A percentile compares a stretch with the other conserved stretches of the same genome.
Conservation (phyloP, 2,888 invertebrate genomes). For the Drosophila aldrichi region DNA sequence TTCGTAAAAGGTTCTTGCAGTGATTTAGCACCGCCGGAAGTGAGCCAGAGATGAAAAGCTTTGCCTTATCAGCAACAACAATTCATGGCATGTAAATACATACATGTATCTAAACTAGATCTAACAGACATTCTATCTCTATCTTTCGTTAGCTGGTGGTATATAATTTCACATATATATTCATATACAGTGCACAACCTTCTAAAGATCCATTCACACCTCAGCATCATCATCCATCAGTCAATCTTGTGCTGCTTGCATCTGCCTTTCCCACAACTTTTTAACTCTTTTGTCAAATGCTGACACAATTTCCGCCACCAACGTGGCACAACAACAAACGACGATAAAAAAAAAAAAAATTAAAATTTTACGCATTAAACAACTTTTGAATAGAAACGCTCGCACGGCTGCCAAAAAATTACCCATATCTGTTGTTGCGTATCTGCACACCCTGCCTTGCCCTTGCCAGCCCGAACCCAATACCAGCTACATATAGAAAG, state of each 20-base stretch:
- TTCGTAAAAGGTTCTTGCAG: constrained; percentile 13
- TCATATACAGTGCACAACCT: too few species aligned
- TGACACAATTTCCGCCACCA: constrained; percentile 73
- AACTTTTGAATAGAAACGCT: constrained; percentile 61
- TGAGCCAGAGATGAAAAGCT: background rate
- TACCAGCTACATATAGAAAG: constrained; percentile 13
- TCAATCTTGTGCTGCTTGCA: constrained; percentile 41
- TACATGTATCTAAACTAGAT: background rate
- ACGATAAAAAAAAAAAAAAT: constrained; percentile 68
- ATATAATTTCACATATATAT: constrained; percentile 24
- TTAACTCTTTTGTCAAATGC: constrained; percentile 75
- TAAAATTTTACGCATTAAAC: constrained; percentile 77
- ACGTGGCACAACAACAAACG: constrained; percentile 38
- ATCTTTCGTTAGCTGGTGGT: background rate
- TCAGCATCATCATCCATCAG: constrained; percentile 52
- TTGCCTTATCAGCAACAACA: background rate
- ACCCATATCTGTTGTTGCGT: constrained; percentile 64
- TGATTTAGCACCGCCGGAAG: constrained; percentile 19
- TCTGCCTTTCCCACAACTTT: constrained; percentile 73
- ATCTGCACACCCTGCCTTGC: constrained; percentile 35
- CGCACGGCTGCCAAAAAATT: constrained; percentile 65
- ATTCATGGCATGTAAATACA: background rate
- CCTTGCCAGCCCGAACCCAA: constrained; percentile 1
- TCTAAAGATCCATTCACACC: constrained; percentile 60
- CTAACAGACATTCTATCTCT: background rate